Base-by-base conservation (phyloP, 2,113 vertebrate genomes). In the Pedetes capensis region DNA sequence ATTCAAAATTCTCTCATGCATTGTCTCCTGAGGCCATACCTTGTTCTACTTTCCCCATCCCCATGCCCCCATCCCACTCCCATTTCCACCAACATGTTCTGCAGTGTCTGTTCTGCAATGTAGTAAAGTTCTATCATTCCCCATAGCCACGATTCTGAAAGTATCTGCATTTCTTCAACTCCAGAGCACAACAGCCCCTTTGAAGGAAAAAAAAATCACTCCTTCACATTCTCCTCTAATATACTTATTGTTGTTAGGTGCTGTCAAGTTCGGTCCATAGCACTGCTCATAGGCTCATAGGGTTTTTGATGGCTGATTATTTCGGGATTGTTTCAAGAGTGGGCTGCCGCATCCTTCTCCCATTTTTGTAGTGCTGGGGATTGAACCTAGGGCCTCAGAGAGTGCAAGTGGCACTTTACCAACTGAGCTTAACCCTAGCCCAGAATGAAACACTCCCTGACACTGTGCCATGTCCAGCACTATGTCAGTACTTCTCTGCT, bases 211-310 rank as follows among this genome's bases (percentile, higher is more conserved):
- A 78, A 64, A 25, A 74, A 29, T 51, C 37, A 47, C 59, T 82
- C 37, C 27, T 61, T 94, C 49, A 23, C 53, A 37, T 89, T 90
- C 61, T 76, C 49, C 93, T 85, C n/a, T 14, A 75, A 5, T 42
- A n/a, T 3, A 42, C 57, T 29, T 72, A 57, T 32, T 94, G 27
- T 83, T 53, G n/a, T n/a, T n/a, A n/a, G n/a, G n/a, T n/a, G n/a
- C n/a, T n/a, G n/a, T n/a, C n/a, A n/a, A n/a, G n/a, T n/a, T n/a
- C n/a, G n/a, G n/a, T n/a, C n/a, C n/a, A n/a, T n/a, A n/a, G n/a
- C n/a, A n/a, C n/a, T n/a, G n/a, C n/a, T n/a, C n/a, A n/a, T n/a
- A n/a, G n/a, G n/a, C n/a, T n/a, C n/a, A n/a, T n/a, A n/a, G n/a
- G n/a, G n/a, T n/a, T n/a, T n/a, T n/a, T n/a, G n/a, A n/a, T n/a